Conservation (phyloP, 92 coral and sea anemone species). For the Phenganax subtilis region DNA sequence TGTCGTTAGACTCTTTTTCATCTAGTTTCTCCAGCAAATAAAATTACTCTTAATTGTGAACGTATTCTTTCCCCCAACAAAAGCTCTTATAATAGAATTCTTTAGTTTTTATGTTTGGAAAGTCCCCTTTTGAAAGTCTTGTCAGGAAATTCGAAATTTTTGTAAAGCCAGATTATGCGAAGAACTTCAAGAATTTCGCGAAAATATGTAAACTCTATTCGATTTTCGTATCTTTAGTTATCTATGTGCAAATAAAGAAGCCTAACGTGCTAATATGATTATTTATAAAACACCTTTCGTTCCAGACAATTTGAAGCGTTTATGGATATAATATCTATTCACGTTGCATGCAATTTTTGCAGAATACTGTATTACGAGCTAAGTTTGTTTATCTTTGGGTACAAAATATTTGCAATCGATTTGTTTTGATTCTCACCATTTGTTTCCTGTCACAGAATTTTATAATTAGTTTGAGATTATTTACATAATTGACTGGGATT, state of each 20-base stretch:
- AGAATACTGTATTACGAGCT: background rate
- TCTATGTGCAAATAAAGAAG: conserved; percentile 24
- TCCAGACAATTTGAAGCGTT: background rate
- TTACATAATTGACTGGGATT: background rate
- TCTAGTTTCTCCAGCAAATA: background rate
- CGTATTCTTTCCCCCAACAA: conserved; percentile 36
- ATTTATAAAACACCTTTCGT: background rate
- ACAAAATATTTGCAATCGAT: conserved; percentile 8
- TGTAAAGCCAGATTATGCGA: background rate
- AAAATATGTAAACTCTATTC: background rate
- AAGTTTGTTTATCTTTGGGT: background rate
- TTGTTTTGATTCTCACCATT: background rate
- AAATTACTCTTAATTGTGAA: conserved; percentile 30
- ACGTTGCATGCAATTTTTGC: background rate
- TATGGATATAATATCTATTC: background rate
- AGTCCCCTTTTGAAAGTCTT: background rate
- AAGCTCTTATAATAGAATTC: conserved; percentile 2
- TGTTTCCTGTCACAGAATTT: background rate
- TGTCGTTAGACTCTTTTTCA: conserved; percentile 8
- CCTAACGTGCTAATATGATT: conserved; percentile 27
- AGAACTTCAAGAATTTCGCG: conserved; percentile 9
- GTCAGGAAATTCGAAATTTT: background rate
- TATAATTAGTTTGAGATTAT: background rate
- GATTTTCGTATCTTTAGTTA: conserved; percentile 1
- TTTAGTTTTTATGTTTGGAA: background rate